phyloP scores from a whole-genome alignment of 1,140 invertebrate species.

The Whitmania pigra region DNA sequence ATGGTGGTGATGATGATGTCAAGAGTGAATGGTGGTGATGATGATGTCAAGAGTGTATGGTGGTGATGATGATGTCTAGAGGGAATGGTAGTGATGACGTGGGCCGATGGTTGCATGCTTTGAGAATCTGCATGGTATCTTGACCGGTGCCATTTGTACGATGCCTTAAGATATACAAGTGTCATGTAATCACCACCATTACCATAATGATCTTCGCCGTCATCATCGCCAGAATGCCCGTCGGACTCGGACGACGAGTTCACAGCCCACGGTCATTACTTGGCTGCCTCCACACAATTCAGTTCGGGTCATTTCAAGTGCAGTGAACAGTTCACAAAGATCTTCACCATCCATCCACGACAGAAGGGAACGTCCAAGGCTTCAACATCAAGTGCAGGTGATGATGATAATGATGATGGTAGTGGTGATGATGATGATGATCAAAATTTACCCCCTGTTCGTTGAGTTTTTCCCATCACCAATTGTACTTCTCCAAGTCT shows the following conservation, averaged over 20 bases:
- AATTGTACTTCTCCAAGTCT: no score
- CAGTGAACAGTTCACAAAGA: constrained; percentile 58
- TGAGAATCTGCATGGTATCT: background rate
- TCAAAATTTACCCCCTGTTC: background rate
- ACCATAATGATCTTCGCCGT: no score
- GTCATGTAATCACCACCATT: no score
- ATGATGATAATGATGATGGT: background rate
- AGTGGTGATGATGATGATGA: background rate
- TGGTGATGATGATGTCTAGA: no score
- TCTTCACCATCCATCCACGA: constrained; percentile 58
- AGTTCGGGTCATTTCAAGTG: constrained; percentile 59
- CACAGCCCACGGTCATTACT: constrained; percentile 33
- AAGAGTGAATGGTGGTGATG: no score
- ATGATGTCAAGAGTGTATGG: no score
- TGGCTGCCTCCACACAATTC: constrained; percentile 47
- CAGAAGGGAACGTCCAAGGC: constrained; percentile 43
- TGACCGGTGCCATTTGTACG: background rate
- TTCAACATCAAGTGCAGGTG: background rate
- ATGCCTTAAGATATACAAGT: no score
- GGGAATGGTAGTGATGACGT: no score
- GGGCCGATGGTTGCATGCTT: background rate
- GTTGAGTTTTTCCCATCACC: no score
- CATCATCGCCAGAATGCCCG: no score
- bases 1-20: no score
- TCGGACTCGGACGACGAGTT: constrained; percentile 29